A percentile compares a stretch with the other conserved stretches of the same genome.
These are phyloP conservation scores for Nothoprocta pentlandii DNA, from an alignment of 2,113 vertebrate genomes.

Conservation along the genomic window DNA sequence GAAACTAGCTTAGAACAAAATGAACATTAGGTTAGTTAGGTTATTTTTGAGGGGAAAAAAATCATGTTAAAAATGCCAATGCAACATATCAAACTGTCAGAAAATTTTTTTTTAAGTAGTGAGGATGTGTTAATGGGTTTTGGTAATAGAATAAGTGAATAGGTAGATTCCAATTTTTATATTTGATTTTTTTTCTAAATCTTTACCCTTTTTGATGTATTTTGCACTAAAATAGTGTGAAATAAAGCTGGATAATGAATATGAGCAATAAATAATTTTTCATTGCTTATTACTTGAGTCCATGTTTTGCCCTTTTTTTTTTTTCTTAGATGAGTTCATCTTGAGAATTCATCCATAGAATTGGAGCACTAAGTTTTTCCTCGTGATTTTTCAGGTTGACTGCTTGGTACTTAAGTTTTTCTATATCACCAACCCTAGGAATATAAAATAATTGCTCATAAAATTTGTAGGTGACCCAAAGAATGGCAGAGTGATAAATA, in stretches of 20 bases:
- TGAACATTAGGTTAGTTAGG: not conserved
- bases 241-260: not conserved
- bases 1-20: not conserved
- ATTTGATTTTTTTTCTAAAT: not conserved
- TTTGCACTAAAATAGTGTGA: not conserved
- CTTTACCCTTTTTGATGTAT: not conserved
- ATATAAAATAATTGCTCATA: not conserved
- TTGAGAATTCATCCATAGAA: not conserved
- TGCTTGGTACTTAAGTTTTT: not conserved
- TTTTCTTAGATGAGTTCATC: not conserved
- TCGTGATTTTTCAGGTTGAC: not conserved
- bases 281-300: not conserved
- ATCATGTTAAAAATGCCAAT: not conserved
- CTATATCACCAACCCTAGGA: conserved; percentile 4
- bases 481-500: conserved; percentile 36
- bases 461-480: conserved; percentile 2
- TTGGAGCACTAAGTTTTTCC: not conserved
- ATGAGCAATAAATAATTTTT: not conserved
- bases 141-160: no score
- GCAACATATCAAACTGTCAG: not conserved
- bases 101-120: not conserved
- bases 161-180: no score
- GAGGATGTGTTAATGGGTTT: no score
- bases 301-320: not conserved
- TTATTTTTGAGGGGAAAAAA: not conserved